Conservation (phyloP, 1,140 invertebrate species). For the Pararge aegeria region DNA sequence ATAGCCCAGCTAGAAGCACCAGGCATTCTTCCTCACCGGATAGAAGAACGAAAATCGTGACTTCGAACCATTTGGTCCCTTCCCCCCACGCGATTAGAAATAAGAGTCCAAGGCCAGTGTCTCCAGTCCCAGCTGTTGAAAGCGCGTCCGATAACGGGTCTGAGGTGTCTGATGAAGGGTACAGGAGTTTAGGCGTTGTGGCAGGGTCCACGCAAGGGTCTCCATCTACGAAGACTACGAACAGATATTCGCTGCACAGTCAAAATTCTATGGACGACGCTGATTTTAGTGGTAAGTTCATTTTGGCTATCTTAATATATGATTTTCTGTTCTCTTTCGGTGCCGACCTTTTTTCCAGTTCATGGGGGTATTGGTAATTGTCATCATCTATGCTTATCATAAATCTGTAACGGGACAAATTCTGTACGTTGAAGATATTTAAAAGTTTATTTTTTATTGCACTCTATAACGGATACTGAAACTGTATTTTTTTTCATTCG, state of each 20-base stretch:
- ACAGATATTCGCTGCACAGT: slow-evolving; percentile 83
- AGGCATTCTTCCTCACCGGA: slow-evolving; percentile 66
- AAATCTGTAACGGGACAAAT: too few species aligned
- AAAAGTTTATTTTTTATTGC: too few species aligned
- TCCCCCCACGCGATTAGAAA: slow-evolving; percentile 62
- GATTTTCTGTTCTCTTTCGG: too few species aligned
- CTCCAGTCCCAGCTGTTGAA: slow-evolving; percentile 67
- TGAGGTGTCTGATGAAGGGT: slow-evolving; percentile 93
- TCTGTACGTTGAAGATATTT: too few species aligned
- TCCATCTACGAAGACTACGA: slow-evolving; percentile 74
- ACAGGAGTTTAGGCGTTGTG: slow-evolving; percentile 88
- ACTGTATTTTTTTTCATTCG: too few species aligned
- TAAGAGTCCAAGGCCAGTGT: slow-evolving; percentile 65
- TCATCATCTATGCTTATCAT: too few species aligned
- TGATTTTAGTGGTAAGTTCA: slow-evolving; percentile 82
- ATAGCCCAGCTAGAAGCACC: slow-evolving; percentile 61
- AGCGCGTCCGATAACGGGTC: slow-evolving; percentile 90
- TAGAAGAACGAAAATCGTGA: slow-evolving; percentile 58
- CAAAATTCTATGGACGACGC: slow-evolving; percentile 85
- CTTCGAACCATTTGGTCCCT: slow-evolving; percentile 63
- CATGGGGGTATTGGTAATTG: too few species aligned
- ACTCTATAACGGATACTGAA: too few species aligned
- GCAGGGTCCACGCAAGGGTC: slow-evolving; percentile 75
- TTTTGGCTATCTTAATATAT: too few species aligned
- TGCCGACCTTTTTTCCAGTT: too few species aligned